Conservation (phyloP, 2,797 vertebrate genomes). For the Psittacula derbiana region DNA sequence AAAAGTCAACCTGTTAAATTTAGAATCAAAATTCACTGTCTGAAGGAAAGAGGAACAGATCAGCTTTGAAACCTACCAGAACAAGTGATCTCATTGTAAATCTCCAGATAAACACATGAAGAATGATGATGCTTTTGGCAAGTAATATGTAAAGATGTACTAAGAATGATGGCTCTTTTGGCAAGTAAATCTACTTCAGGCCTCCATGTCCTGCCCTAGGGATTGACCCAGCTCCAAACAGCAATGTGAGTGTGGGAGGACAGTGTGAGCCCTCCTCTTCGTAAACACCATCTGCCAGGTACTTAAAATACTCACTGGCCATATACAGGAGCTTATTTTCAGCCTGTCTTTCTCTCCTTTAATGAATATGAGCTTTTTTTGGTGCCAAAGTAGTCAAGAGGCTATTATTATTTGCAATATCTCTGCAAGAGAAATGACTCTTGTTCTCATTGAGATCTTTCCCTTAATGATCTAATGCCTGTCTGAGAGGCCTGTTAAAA, state of each 20-base stretch:
- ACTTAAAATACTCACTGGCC: background rate
- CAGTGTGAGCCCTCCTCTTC: background rate
- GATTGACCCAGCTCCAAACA: conserved; percentile 13
- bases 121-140: background rate
- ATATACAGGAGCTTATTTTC: background rate
- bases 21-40: background rate
- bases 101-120: background rate
- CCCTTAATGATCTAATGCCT: background rate
- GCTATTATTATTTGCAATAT: background rate
- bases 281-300: conserved; percentile 47
- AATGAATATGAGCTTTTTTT: background rate
- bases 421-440: background rate
- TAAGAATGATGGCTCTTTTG: conserved; percentile 18
- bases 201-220: background rate
- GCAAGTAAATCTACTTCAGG: background rate
- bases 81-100: background rate
- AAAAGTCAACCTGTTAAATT: background rate
- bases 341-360: background rate
- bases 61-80: conserved; percentile 15
- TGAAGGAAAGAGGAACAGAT: background rate
- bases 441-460: background rate
- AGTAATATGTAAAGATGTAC: background rate
- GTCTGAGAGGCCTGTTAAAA: conserved; percentile 18
- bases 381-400: background rate
- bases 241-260: background rate